Conservation (phyloP, 2,113 vertebrate genomes). For the Pyrgilauda ruficollis region DNA sequence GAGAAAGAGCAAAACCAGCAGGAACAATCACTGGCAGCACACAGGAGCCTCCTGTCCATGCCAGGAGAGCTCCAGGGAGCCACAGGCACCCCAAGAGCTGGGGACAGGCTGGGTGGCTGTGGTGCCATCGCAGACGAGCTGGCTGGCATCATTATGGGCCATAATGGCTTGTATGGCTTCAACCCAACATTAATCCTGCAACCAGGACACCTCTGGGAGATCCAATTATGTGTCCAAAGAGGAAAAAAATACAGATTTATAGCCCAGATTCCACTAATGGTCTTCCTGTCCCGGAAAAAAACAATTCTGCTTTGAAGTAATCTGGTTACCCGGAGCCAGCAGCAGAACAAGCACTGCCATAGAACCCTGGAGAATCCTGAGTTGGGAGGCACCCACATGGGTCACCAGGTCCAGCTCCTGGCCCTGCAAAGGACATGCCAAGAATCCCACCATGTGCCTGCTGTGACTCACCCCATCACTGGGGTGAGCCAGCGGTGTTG, state of each 20-base stretch:
- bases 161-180: not conserved
- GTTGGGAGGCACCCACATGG: not conserved
- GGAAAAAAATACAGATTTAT: not conserved
- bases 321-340: not conserved
- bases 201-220: not conserved
- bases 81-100: not conserved
- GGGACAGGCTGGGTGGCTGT: fast-evolving
- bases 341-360: fast-evolving
- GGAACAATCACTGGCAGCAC: not conserved
- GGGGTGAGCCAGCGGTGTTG: fast-evolving
- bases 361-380: not conserved
- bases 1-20: not conserved
- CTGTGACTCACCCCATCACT: not conserved
- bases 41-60: not conserved
- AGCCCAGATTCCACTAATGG: not conserved
- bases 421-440: not conserved
- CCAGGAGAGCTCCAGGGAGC: not conserved
- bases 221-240: not conserved
- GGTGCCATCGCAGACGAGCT: fast-evolving
- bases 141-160: fast-evolving
- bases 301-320: not conserved
- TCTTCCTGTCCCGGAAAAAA: not conserved
- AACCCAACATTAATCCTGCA: not conserved
- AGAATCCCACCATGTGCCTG: not conserved
- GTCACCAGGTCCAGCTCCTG: not conserved